Conservation (phyloP, 2,113 vertebrate genomes). For the Xiphophorus maculatus region DNA sequence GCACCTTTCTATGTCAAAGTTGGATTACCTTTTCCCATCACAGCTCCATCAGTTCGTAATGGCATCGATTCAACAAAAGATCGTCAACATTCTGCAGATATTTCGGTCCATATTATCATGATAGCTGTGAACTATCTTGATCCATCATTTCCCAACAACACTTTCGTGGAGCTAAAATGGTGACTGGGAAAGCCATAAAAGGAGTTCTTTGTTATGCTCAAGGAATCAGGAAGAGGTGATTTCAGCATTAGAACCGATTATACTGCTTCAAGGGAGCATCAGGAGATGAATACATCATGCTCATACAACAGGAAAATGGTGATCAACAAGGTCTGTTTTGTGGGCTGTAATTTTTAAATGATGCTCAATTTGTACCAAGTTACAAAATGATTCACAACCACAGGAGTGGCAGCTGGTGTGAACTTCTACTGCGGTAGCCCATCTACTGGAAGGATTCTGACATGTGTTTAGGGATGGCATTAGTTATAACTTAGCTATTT, state of each 20-base stretch:
- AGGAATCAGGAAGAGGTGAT: not conserved
- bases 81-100: too few species aligned
- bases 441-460: too few species aligned
- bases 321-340: not conserved
- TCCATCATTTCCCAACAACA: not conserved
- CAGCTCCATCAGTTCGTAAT: too few species aligned
- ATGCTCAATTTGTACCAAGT: not conserved
- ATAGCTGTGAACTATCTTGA: not conserved
- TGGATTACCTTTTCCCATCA: not conserved
- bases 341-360: not conserved
- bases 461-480: too few species aligned
- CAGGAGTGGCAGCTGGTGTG: too few species aligned
- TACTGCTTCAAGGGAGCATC: not conserved
- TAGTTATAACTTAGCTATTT: too few species aligned
- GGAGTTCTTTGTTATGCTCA: too few species aligned
- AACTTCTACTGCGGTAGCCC: too few species aligned
- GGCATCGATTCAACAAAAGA: too few species aligned
- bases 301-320: not conserved
- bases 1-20: not conserved
- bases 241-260: not conserved
- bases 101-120: too few species aligned
- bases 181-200: not conserved
- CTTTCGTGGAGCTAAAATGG: not conserved
- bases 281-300: not conserved
- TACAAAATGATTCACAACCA: not conserved